Conservation (phyloP, 2,113 vertebrate species). For the Podarcis muralis region DNA sequence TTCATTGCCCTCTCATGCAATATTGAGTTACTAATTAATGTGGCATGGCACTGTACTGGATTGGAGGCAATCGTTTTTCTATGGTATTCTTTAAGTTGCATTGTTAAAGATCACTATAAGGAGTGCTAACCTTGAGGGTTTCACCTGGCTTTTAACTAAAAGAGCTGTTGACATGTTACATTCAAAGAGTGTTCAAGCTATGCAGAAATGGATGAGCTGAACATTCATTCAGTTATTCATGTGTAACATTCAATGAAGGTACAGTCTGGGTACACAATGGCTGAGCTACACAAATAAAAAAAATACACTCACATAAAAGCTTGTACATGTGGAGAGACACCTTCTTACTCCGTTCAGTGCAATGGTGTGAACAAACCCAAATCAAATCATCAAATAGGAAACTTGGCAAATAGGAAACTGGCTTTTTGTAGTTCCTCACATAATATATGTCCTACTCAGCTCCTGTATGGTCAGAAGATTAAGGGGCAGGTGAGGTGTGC, state of each 20-base stretch:
- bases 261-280: no score
- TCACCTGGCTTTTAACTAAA: constrained; percentile 35
- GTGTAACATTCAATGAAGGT: no score
- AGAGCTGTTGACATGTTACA: no score
- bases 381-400: constrained; percentile 57
- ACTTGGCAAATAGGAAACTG: constrained; percentile 38
- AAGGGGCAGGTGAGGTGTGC: no score
- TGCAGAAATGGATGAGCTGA: no score
- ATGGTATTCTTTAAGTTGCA: constrained; percentile 49
- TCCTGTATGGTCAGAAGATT: background rate
- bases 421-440: background rate
- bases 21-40: constrained; percentile 59
- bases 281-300: no score
- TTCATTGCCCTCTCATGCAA: constrained; percentile 36
- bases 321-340: no score
- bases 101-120: constrained; percentile 63
- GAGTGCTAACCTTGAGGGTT: constrained; percentile 70
- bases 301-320: no score
- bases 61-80: constrained; percentile 57
- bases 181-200: no score
- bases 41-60: constrained; percentile 53
- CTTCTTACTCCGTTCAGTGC: no score
- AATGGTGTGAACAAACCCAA: background rate
- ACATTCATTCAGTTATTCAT: no score
- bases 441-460: background rate